Base-by-base conservation (phyloP, 2,888 invertebrate species). In the Xestia xanthographa region DNA sequence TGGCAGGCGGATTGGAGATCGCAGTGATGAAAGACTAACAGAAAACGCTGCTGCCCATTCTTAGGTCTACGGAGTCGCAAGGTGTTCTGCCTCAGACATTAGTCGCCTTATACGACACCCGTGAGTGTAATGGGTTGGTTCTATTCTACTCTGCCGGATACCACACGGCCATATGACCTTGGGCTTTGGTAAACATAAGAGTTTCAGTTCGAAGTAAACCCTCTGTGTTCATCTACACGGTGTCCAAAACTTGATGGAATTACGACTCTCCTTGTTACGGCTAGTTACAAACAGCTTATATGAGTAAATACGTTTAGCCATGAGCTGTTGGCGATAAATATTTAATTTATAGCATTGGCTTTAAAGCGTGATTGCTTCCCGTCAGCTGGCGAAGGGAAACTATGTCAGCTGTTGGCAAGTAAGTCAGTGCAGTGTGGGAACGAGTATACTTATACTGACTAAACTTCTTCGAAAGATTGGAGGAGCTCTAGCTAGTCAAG, bases 291-390 rank as follows among this genome's bases (percentile, higher is more conserved):
- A 68, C 72, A 73, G 67, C 77, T 80, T 84, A 72, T 66, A 66
- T 73, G 60, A 73, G 72, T 83, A 80, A 84, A 84, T 84, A 83
- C 63, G 50, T 50, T 80, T 77, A 80, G 56, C 80, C 83, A 84
- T 83, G 84, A 80, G 77, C 70, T 80, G 72, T 70, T 80, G 20
- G 77, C 72, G 71, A 73, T 82, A 76, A 83, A 80, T 71, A 73
- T 83, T 63, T 72, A 60, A 84, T 83, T 83, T 83, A 83, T 84
- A 76, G 72, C 60, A 70, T 70, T 76, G 22, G 8, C 4, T 77
- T 83, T 70, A 63, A 63, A 58, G 66, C 45, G 62, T 66, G 75
- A 75, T 80, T 53, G 66, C 75, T 75, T 70, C 69, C 83, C 53
- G 66, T 78, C 56, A 41, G 29, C 48, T 60, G 48, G 34, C 8